These are phyloP conservation scores for Poecile montanus DNA, from an alignment of 2,797 vertebrate species.

Conservation along the genomic window DNA sequence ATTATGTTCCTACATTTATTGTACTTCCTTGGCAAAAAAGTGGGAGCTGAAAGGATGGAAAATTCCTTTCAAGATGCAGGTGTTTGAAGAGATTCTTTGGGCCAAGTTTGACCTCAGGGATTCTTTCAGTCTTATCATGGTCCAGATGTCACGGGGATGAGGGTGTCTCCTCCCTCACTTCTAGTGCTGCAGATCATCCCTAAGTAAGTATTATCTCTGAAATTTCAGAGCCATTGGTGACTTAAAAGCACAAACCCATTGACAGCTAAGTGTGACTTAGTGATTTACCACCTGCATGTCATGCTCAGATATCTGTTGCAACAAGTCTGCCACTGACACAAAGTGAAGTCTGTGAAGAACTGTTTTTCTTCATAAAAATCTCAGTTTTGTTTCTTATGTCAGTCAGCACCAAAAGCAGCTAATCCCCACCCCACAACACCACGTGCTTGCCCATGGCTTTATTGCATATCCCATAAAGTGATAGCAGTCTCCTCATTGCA, in stretches of 20 bases:
- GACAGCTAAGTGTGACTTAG: constrained; percentile 36
- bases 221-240: constrained; percentile 27
- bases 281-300: constrained; percentile 44
- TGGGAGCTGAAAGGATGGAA: constrained; percentile 56
- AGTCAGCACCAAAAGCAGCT: background rate
- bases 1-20: constrained; percentile 37
- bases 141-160: constrained; percentile 10
- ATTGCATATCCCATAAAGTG: background rate
- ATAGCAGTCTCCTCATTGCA: background rate
- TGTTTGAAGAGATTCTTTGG: constrained; percentile 33
- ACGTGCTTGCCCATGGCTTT: background rate
- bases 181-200: background rate
- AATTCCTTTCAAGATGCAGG: constrained; percentile 55
- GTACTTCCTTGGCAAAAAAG: constrained; percentile 47
- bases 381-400: background rate
- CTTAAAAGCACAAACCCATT: constrained; percentile 40
- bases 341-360: background rate
- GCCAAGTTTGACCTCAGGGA: constrained; percentile 53
- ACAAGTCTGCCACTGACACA: background rate
- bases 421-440: background rate
- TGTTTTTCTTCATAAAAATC: background rate
- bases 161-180: background rate
- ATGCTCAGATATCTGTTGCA: background rate
- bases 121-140: constrained; percentile 8
- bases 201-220: constrained; percentile 40